Percentiles rank a stretch among this genome's conserved stretches.
phyloP scores from a whole-genome alignment of 1,140 invertebrate genomes.

The Drosophila bocqueti region DNA sequence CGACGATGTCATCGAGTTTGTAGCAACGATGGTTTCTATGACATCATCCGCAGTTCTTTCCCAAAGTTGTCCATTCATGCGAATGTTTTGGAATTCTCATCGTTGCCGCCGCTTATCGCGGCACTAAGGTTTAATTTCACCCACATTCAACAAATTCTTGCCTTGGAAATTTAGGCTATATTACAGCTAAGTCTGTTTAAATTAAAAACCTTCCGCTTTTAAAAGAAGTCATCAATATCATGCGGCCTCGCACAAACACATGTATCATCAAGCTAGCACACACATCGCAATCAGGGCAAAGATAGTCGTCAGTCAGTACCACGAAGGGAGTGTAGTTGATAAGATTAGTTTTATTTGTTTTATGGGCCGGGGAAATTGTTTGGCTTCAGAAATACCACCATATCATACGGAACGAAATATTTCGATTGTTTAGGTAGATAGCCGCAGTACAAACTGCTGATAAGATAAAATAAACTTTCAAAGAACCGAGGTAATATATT shows the following conservation, averaged over 20 bases:
- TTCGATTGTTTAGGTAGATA: conserved; percentile 39
- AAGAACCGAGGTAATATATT: conserved; percentile 31
- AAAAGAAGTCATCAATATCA: conserved; percentile 23
- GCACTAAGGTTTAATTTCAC: background rate
- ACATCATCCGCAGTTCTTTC: conserved; percentile 21
- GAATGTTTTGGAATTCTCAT: background rate
- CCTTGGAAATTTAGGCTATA: background rate
- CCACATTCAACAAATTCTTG: background rate
- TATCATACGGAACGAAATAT: conserved; percentile 25
- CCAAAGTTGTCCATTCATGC: conserved; percentile 5
- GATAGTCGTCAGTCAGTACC: conserved; percentile 1
- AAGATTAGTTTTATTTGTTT: conserved; percentile 43
- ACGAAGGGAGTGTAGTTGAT: conserved; percentile 37
- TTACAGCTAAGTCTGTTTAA: background rate
- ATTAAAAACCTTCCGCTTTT: background rate
- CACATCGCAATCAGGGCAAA: conserved; percentile 18
- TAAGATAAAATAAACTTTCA: conserved; percentile 58
- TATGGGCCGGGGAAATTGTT: conserved; percentile 37
- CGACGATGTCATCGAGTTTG: conserved; percentile 10
- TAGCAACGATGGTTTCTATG: conserved; percentile 6
- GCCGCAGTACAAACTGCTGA: conserved; percentile 42
- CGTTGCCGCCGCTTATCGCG: background rate
- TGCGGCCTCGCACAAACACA: background rate
- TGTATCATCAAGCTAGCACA: background rate
- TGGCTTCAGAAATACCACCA: conserved; percentile 10